A percentile compares a stretch with the other conserved stretches of the same genome.
These are phyloP conservation scores for Helicolenus hilgendorfi DNA, from an alignment of 2,797 vertebrate genomes.

Conservation along the genomic window DNA sequence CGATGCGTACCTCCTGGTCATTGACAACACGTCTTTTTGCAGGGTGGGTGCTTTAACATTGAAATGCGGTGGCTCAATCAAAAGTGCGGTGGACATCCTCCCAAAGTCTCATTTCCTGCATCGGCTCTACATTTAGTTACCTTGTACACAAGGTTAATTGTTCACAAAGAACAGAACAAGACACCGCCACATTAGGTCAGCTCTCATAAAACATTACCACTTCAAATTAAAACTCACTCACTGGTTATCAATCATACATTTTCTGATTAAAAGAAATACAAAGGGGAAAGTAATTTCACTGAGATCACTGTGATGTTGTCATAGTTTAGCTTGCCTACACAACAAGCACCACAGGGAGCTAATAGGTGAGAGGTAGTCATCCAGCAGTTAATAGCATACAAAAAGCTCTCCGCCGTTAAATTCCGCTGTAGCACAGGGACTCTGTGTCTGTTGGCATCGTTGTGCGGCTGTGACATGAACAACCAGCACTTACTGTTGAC, in stretches of 20 bases:
- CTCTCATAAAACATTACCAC: neutral
- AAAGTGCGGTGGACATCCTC: neutral
- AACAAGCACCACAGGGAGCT: conserved; percentile 22
- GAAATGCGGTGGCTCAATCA: neutral
- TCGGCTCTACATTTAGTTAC: neutral
- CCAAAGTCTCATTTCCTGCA: neutral
- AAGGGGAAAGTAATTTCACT: neutral
- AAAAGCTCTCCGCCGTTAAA: conserved; percentile 57
- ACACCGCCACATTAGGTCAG: neutral
- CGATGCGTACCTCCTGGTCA: conserved; percentile 39
- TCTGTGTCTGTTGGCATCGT: conserved; percentile 48
- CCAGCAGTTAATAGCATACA: conserved; percentile 48
- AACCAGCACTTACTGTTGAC: conserved; percentile 64
- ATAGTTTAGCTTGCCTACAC: neutral
- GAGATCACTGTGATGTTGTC: neutral
- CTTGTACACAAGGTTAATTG: neutral
- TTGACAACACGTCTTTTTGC: conserved; percentile 46
- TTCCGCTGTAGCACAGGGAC: conserved; percentile 40
- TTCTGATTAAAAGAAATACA: neutral
- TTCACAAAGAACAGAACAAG: neutral
- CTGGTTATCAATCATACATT: neutral
- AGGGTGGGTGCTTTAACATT: conserved; percentile 10
- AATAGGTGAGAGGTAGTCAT: conserved; percentile 45
- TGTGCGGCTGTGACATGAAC: conserved; percentile 52
- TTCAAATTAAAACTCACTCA: neutral